phyloP scores from a whole-genome alignment of 2,113 vertebrate genomes.

The Dolichotis patagonum region DNA sequence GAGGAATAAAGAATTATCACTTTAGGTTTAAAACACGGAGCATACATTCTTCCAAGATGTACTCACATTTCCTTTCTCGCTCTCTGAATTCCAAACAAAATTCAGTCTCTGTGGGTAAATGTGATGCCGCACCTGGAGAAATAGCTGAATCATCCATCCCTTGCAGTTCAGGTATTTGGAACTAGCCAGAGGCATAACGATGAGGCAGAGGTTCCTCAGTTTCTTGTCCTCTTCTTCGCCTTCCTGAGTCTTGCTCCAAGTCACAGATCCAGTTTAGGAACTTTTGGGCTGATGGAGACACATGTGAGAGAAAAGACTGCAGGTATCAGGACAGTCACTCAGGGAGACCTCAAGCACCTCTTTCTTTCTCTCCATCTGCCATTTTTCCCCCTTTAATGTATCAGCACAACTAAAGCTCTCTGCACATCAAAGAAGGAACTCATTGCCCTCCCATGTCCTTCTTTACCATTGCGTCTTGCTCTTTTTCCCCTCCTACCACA shows the following conservation, averaged over 20 bases:
- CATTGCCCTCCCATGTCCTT: neutral
- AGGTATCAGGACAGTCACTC: neutral
- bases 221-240: neutral
- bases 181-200: neutral
- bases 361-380: neutral
- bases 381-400: neutral
- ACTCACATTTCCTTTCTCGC: neutral
- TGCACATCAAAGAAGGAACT: neutral
- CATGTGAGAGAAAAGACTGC: neutral
- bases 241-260: neutral
- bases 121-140: neutral
- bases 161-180: conserved; percentile 22
- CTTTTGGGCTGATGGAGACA: neutral
- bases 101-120: neutral
- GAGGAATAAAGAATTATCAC: neutral
- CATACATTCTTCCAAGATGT: neutral
- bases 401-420: neutral
- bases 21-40: neutral
- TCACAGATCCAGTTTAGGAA: neutral
- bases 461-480: neutral
- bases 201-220: neutral
- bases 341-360: neutral
- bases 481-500: neutral
- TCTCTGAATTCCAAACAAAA: neutral
- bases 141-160: conserved; percentile 15